Percentiles rank a stretch among this genome's conserved stretches.
phyloP scores from a whole-genome alignment of 1,140 invertebrate species.

The Drosophila neocordata region DNA sequence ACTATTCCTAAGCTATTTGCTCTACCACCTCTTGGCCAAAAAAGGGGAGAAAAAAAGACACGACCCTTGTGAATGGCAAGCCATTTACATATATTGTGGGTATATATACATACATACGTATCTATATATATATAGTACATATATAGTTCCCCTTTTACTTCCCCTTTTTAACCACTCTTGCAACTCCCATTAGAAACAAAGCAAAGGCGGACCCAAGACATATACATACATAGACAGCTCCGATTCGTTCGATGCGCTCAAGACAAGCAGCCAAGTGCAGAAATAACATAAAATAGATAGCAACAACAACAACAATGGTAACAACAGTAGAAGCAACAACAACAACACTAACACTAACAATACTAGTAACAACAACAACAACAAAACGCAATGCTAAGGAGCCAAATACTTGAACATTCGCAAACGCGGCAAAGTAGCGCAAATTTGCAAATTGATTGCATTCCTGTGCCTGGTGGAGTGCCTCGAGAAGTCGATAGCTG shows the following conservation, averaged over 20 bases:
- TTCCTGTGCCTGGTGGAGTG: constrained; percentile 66
- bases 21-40: constrained; percentile 46
- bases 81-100: constrained; percentile 2
- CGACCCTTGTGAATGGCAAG: constrained; percentile 22
- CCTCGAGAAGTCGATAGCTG: constrained; percentile 19
- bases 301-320: constrained; percentile 47
- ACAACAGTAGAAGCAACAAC: constrained; percentile 29
- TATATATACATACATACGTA: background rate
- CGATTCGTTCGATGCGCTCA: constrained; percentile 64
- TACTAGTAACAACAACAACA: constrained; percentile 31
- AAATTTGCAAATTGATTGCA: constrained; percentile 82
- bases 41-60: constrained; percentile 39
- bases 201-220: constrained; percentile 40
- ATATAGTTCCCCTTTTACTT: constrained; percentile 63
- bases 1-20: constrained; percentile 72
- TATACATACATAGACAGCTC: constrained; percentile 48
- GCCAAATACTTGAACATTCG: constrained; percentile 78
- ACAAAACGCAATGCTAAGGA: constrained; percentile 67
- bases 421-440: constrained; percentile 79
- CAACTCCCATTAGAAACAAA: constrained; percentile 15
- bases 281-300: constrained; percentile 73
- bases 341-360: constrained; percentile 34
- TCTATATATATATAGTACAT: no score
- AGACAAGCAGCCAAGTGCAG: constrained; percentile 68
- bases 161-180: constrained; percentile 24